Base-by-base conservation (phyloP, 2,888 invertebrate species). In the Microctonus brassicae region DNA sequence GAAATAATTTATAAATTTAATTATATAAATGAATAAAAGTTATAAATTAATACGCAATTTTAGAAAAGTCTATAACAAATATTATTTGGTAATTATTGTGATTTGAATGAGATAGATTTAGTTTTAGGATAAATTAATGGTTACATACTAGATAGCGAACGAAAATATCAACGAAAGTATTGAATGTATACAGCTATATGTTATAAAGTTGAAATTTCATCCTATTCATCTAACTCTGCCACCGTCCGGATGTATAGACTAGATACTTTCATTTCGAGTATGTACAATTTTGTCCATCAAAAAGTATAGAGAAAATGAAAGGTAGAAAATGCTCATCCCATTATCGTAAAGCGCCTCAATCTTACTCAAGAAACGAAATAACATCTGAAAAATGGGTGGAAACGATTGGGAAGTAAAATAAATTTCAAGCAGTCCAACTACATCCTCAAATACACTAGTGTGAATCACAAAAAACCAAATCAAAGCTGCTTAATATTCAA, bases 261-360 rank as follows among this genome's bases (percentile, higher is more conserved):
- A 68, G 74, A 74, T 77, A 75, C 74, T 74, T 75, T 73, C 63
- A 75, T 73, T 75, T 75, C 73, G 58, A 70, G 65, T 39, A 10
- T 17, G 26, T 42, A 39, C 61, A 29, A 62, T 70, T 66, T 22
- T 53, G 60, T 66, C 67, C 62, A 62, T 69, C 69, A 29, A 57
- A 58, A 64, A 73, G 73, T 47, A 47, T 3, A 7, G n/a, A 47
- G n/a, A 47, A 47, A 17, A n/a, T 17, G 17, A 47, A 7, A 7
- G 7, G 47, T 17, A 47, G 47, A 47, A 17, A 47, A 47, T 70
- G 73, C 73, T 75, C 74, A 72, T 73, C 64, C 70, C 69, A 68
- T 73, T 63, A 68, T 47, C 64, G 53, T 70, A 65, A 47, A 47
- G 65, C 60, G 55, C 60, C 62, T 52, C 70, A 64, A 64, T 65